phyloP scores from a whole-genome alignment of 2,113 vertebrate genomes.

The Patagioenas fasciata region DNA sequence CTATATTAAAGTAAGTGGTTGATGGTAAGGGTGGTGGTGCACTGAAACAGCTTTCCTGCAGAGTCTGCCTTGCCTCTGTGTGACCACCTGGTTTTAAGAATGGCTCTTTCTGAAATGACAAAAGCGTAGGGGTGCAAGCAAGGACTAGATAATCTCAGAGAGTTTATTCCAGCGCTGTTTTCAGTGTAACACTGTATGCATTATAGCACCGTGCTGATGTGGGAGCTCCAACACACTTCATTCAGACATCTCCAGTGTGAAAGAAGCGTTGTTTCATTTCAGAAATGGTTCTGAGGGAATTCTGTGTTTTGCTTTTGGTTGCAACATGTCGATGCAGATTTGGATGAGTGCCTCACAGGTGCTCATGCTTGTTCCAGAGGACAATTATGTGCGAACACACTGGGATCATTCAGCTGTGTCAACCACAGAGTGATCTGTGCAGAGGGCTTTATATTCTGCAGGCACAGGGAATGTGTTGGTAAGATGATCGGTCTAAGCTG shows the following conservation, averaged over 20 bases:
- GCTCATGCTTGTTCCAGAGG: conserved; percentile 72
- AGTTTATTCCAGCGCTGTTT: not conserved
- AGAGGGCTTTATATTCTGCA: conserved; percentile 77
- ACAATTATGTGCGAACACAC: conserved; percentile 76
- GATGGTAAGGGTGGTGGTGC: not conserved
- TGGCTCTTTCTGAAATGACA: not conserved
- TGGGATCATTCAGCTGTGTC: conserved; percentile 80
- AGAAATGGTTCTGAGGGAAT: conserved; percentile 50
- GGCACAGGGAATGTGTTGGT: conserved; percentile 75
- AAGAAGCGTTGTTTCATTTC: not conserved
- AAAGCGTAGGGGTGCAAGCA: not conserved
- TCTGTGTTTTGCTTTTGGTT: conserved; percentile 66
- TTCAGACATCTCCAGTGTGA: not conserved
- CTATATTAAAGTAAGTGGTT: not conserved
- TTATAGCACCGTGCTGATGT: not conserved
- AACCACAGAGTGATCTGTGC: conserved; percentile 75
- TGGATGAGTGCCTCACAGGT: conserved; percentile 76
- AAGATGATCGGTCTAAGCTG: conserved; percentile 59
- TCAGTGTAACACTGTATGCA: not conserved
- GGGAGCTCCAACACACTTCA: not conserved
- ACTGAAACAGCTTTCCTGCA: not conserved
- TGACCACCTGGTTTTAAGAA: not conserved
- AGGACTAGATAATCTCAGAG: not conserved
- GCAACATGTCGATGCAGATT: conserved; percentile 58
- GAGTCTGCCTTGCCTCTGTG: not conserved